Conservation (phyloP, 2,888 invertebrate genomes). For the Malthinus seriepunctatus region DNA sequence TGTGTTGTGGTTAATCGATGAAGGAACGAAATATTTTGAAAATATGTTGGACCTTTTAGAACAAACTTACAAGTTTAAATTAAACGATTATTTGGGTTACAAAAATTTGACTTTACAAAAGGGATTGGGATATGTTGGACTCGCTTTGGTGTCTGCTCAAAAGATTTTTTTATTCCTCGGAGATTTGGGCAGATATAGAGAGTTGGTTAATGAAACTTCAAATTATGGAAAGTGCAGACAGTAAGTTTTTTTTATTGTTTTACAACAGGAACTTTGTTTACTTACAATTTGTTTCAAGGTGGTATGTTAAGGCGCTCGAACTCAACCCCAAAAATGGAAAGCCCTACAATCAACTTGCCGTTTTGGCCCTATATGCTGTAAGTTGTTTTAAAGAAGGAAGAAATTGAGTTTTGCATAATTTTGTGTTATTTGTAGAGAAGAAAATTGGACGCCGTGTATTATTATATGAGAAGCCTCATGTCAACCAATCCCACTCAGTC, state of each 20-base stretch:
- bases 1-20: slow-evolving; percentile 73
- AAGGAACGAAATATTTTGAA: slow-evolving; percentile 80
- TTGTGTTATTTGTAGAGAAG: slow-evolving; percentile 69
- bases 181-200: slow-evolving; percentile 89
- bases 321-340: slow-evolving; percentile 94
- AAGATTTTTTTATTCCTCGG: slow-evolving; percentile 88
- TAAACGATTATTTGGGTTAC: slow-evolving; percentile 64
- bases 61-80: slow-evolving; percentile 73
- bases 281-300: slow-evolving; percentile 55
- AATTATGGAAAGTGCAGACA: slow-evolving; percentile 80
- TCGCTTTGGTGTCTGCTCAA: slow-evolving; percentile 84
- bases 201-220: slow-evolving; percentile 78
- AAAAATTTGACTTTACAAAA: slow-evolving; percentile 64
- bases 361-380: slow-evolving; percentile 82
- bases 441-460: slow-evolving; percentile 95
- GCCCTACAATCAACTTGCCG: slow-evolving; percentile 93
- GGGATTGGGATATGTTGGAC: slow-evolving; percentile 67
- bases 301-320: slow-evolving; percentile 92
- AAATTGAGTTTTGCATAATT: slow-evolving; percentile 7
- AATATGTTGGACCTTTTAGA: slow-evolving; percentile 73
- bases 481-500: slow-evolving; percentile 92
- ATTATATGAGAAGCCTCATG: slow-evolving; percentile 93
- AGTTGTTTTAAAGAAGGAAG: slow-evolving; percentile 47
- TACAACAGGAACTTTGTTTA: slow-evolving; percentile 13
- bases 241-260: slow-evolving; percentile 53